Evolutionary conservation across 1,140 invertebrate species (phyloP).

Genomic region (Theocolax elegans): DNA sequence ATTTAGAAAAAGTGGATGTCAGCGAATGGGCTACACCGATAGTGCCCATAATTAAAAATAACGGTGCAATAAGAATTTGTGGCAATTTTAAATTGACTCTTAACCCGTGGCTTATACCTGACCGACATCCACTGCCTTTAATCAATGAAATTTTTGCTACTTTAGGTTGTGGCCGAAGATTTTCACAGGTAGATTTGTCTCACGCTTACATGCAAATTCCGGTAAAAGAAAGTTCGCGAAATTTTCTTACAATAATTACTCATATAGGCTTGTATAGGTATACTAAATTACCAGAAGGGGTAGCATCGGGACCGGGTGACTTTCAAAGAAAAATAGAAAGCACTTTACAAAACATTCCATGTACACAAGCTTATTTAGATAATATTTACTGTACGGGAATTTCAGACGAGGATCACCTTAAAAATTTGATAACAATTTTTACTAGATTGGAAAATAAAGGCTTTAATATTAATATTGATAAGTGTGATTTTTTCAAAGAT

Average conservation of each 20-base stretch:
- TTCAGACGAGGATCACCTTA: no score
- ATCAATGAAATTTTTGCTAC: conserved; percentile 39
- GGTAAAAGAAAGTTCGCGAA: conserved; percentile 17
- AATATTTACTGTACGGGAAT: conserved; percentile 36
- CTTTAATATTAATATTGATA: background rate
- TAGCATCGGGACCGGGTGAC: conserved; percentile 55
- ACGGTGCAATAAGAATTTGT: background rate
- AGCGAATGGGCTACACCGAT: no score
- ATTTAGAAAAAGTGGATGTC: background rate
- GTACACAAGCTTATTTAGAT: conserved; percentile 27
- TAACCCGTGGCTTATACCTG: conserved; percentile 56
- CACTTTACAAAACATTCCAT: conserved; percentile 47
- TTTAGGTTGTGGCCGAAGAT: conserved; percentile 10
- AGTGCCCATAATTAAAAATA: background rate
- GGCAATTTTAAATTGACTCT: conserved; percentile 60
- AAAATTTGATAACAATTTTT: no score
- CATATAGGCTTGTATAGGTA: conserved; percentile 46
- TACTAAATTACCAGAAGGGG: conserved; percentile 51
- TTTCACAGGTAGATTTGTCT: conserved; percentile 32
- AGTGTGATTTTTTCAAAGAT: background rate
- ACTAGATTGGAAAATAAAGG: background rate
- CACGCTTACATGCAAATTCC: conserved; percentile 40
- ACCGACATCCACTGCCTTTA: conserved; percentile 58
- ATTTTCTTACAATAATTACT: conserved; percentile 43
- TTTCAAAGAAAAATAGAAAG: conserved; percentile 62